Evolutionary conservation across 1,140 invertebrate genomes (phyloP).

Genomic region (Pomacea maculata): DNA sequence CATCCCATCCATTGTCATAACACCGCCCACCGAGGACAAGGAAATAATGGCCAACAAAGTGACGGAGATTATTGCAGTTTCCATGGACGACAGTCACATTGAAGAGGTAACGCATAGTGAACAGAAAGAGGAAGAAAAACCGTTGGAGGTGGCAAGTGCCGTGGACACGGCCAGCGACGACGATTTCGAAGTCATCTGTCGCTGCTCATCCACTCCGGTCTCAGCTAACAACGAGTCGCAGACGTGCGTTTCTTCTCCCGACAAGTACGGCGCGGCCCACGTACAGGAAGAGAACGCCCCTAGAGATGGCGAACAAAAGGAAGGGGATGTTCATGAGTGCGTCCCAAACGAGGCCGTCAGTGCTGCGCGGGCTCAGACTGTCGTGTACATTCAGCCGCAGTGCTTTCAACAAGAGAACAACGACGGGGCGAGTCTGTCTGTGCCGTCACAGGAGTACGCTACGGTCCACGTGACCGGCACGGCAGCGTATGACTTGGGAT

Average conservation of each 20-base stretch:
- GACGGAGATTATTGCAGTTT: neutral
- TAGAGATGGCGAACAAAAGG: neutral
- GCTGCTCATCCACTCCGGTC: conserved; percentile 31
- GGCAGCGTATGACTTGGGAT: neutral
- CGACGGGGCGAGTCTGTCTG: neutral
- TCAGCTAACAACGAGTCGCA: conserved; percentile 1
- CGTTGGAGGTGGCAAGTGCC: neutral
- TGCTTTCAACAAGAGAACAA: neutral
- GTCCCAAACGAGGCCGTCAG: neutral
- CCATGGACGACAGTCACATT: neutral
- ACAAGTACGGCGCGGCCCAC: conserved; percentile 13
- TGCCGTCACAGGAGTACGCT: neutral
- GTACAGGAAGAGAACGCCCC: neutral
- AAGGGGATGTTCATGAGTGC: neutral
- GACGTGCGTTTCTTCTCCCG: conserved; percentile 1
- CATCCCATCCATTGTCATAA: conserved; percentile 22
- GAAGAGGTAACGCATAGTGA: neutral
- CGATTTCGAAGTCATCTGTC: conserved; percentile 32
- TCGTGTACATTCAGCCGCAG: conserved; percentile 13
- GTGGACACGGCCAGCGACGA: conserved; percentile 21
- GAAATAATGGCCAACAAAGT: neutral
- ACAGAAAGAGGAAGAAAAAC: neutral
- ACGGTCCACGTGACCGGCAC: neutral
- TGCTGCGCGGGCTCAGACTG: neutral
- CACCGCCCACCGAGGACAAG: conserved; percentile 16